These are phyloP conservation scores for Mesoclemmys tuberculata DNA, from an alignment of 2,113 vertebrate species.

Conservation along the genomic window DNA sequence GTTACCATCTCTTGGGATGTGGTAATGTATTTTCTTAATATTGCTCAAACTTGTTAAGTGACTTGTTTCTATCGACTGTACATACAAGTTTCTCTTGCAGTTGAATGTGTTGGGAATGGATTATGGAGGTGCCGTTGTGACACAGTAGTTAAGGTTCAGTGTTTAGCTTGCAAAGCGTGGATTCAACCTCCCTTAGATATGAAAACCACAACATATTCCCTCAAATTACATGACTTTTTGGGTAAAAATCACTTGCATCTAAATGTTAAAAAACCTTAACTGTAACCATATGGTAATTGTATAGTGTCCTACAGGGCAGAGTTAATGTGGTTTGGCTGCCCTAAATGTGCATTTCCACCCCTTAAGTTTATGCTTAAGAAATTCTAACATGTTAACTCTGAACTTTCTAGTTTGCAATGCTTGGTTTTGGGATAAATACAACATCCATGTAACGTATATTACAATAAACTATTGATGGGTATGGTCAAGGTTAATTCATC, in stretches of 20 bases:
- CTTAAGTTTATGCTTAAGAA: neutral
- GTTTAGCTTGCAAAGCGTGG: neutral
- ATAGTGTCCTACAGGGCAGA: neutral
- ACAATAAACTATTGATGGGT: neutral
- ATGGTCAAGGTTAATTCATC: too few species aligned
- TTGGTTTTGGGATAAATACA: neutral
- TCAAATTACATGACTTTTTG: neutral
- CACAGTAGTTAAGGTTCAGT: neutral
- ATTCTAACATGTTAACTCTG: neutral
- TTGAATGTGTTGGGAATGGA: neutral
- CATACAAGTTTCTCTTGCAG: neutral
- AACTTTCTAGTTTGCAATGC: neutral
- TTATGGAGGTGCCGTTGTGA: neutral
- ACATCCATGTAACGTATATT: neutral
- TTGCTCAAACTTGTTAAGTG: neutral
- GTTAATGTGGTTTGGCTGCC: neutral
- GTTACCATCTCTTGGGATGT: neutral
- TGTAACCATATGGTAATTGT: neutral
- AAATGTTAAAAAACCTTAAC: neutral
- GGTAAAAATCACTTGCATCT: neutral
- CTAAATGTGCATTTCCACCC: neutral
- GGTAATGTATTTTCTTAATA: neutral
- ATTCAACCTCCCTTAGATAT: neutral
- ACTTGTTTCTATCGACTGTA: neutral
- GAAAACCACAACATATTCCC: neutral